These are phyloP conservation scores for Dendrophyllia cribrosa DNA, from an alignment of 64 coral and sea anemone genomes.

Conservation along the genomic window DNA sequence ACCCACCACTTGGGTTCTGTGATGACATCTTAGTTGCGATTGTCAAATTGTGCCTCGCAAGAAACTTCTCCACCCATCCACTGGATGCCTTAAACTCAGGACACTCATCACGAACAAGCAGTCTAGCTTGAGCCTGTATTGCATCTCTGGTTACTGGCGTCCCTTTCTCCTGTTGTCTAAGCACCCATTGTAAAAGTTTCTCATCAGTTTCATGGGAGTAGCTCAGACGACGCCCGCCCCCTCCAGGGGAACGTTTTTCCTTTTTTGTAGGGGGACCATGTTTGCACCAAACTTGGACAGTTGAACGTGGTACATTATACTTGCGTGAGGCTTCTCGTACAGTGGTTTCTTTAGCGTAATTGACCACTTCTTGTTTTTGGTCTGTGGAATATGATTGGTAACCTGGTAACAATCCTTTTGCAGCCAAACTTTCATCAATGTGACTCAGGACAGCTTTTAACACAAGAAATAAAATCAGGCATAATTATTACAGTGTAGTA, in stretches of 20 bases:
- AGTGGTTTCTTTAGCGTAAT: conserved; percentile 93
- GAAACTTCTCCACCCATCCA: conserved; percentile 99
- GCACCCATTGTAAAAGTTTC: conserved; percentile 92
- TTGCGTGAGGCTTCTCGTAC: conserved; percentile 89
- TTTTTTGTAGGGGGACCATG: conserved; percentile 71
- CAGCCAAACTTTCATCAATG: conserved; percentile 68
- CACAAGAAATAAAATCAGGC: not conserved
- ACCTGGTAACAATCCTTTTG: conserved; percentile 73
- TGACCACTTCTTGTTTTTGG: conserved; percentile 93
- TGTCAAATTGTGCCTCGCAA: conserved; percentile 87
- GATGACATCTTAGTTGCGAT: conserved; percentile 94
- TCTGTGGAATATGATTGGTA: conserved; percentile 87
- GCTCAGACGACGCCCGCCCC: conserved; percentile 91
- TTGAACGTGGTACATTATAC: conserved; percentile 90
- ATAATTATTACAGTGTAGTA: not conserved
- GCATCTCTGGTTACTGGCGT: conserved; percentile 98
- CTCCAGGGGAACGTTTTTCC: conserved; percentile 75
- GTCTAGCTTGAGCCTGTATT: conserved; percentile 84
- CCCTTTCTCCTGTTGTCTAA: conserved; percentile 87
- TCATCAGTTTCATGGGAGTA: conserved; percentile 98
- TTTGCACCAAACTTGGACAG: conserved; percentile 93
- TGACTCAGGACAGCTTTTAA: conserved; percentile 6
- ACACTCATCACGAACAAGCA: conserved; percentile 87
- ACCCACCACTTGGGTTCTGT: conserved; percentile 75
- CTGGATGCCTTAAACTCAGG: conserved; percentile 98